Evolutionary conservation across 30 jellyfish, hydroid and myxozoan species (phyloP).

Genomic region (Haliclystus octoradiatus): DNA sequence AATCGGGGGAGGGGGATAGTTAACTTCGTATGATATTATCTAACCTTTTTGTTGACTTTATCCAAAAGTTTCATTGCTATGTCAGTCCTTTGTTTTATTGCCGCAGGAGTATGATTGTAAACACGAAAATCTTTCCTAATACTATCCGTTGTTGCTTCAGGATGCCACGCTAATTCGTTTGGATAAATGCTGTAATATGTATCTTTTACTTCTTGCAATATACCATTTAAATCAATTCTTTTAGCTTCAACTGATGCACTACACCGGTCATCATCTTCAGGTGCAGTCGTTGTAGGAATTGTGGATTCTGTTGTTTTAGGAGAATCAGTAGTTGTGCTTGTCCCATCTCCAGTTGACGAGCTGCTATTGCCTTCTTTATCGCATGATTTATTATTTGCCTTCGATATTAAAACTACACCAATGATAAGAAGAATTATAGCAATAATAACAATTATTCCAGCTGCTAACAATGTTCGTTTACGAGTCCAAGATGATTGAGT

Average conservation of each 20-base stretch:
- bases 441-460: neutral
- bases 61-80: conserved; percentile 38
- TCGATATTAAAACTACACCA: conserved; percentile 60
- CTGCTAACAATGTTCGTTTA: too few relatives aligned
- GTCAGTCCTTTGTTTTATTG: conserved; percentile 60
- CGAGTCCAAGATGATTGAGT: too few relatives aligned
- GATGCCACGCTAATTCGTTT: conserved; percentile 85
- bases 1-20: too few relatives aligned
- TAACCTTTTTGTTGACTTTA: conserved; percentile 57
- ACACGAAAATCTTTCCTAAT: conserved; percentile 43
- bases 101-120: conserved; percentile 78
- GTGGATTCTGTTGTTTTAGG: neutral
- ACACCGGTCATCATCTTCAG: conserved; percentile 27
- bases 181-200: conserved; percentile 43
- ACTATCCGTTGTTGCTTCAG: conserved; percentile 29
- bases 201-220: conserved; percentile 45
- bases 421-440: conserved; percentile 49
- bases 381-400: too few relatives aligned
- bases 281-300: conserved; percentile 3
- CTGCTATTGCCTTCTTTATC: conserved; percentile 18
- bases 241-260: conserved; percentile 59
- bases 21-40: too few relatives aligned
- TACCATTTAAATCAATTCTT: conserved; percentile 48
- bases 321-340: conserved; percentile 4
- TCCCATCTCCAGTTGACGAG: conserved; percentile 1